Evolutionary conservation across 2,888 invertebrate species (phyloP).

Genomic region (Gandaritis pyraliata): DNA sequence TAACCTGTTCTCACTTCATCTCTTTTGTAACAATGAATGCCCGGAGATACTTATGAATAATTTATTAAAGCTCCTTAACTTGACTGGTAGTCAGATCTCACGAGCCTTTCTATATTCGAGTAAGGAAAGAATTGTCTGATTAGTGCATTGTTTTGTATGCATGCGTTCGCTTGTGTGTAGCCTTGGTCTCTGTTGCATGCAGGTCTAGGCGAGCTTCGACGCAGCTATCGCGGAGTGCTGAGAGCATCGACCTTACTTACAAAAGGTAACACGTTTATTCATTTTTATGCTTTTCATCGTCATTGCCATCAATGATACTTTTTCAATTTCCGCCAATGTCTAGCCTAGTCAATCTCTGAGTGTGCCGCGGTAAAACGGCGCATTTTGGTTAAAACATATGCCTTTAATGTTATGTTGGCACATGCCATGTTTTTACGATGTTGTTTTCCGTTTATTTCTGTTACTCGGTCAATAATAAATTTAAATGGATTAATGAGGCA

Average conservation of each 20-base stretch:
- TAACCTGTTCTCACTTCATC: slow-evolving; percentile 20
- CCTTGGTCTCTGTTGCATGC: slow-evolving; percentile 84
- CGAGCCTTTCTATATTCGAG: slow-evolving; percentile 12
- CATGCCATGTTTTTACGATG: not conserved
- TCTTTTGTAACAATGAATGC: slow-evolving; percentile 12
- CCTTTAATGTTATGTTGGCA: not conserved
- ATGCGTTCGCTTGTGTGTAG: slow-evolving; percentile 79
- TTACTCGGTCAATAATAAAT: not conserved
- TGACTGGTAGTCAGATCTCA: not conserved
- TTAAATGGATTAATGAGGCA: not conserved
- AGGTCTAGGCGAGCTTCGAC: slow-evolving; percentile 95
- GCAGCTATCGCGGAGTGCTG: slow-evolving; percentile 89
- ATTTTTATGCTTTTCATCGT: slow-evolving; percentile 13
- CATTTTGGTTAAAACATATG: not conserved
- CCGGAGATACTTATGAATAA: not conserved
- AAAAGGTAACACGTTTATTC: slow-evolving; percentile 80
- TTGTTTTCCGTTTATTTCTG: not conserved
- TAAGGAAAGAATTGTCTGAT: slow-evolving; percentile 54
- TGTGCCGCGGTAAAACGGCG: not conserved
- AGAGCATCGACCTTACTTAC: slow-evolving; percentile 85
- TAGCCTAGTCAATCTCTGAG: not conserved
- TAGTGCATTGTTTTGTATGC: slow-evolving; percentile 59
- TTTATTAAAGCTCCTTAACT: not conserved
- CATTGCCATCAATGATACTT: not conserved
- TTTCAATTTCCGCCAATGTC: not conserved